phyloP scores from a whole-genome alignment of 2,797 vertebrate species.

The Ptychadena robeensis region DNA sequence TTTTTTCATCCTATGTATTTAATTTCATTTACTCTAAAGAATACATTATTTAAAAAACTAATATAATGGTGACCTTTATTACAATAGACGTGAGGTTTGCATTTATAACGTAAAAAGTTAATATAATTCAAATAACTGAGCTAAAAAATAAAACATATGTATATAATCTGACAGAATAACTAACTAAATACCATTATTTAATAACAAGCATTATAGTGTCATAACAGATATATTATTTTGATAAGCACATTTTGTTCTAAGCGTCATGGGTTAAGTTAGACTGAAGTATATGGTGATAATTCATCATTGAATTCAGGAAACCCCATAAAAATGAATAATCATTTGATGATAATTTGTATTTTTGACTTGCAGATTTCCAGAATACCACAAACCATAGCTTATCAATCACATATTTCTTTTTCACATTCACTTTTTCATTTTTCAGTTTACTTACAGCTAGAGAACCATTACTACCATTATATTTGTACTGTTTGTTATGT shows the following conservation, averaged over 20 bases:
- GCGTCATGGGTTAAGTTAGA: too few species aligned
- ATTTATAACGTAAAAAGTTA: slow-evolving; percentile 23
- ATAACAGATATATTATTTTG: slow-evolving; percentile 25
- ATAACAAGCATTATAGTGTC: background rate
- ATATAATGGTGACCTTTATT: background rate
- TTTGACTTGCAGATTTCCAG: too few species aligned
- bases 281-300: too few species aligned
- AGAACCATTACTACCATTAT: too few species aligned
- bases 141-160: slow-evolving; percentile 4
- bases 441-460: too few species aligned
- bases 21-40: background rate
- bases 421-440: too few species aligned
- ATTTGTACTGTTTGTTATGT: too few species aligned
- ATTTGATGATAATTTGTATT: too few species aligned
- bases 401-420: too few species aligned
- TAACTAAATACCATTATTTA: slow-evolving; percentile 31
- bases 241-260: slow-evolving; percentile 26
- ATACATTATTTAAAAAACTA: slow-evolving; percentile 7
- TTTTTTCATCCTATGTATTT: background rate
- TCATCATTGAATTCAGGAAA: too few species aligned
- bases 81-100: background rate
- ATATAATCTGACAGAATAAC: slow-evolving; percentile 27
- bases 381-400: too few species aligned
- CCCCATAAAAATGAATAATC: too few species aligned
- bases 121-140: slow-evolving; percentile 28